Evolutionary conservation across 2,888 invertebrate species (phyloP), one percentile per base, ranked within the genome.

Genomic region (Clistopyga incitator): DNA sequence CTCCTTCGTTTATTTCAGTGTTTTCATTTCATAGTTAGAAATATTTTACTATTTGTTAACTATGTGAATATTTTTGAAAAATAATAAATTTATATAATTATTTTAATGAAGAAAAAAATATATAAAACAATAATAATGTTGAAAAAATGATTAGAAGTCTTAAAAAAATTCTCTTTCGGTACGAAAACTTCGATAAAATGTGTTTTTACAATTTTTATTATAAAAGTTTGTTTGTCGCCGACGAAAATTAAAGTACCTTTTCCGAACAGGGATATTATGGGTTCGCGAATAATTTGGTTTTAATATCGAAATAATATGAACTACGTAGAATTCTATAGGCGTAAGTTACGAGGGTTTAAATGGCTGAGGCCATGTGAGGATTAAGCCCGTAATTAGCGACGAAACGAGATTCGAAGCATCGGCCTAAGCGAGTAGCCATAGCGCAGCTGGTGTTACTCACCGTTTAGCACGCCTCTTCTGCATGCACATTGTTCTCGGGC

Each of bases 401-500:
- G 47, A 47, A 47, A 67, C 47, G 67, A 67, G 42, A 25, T 23
- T 67, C 47, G 67, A 67, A 67, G 67, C 67, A 25, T 47, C 23
- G 25, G n/a, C 67, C 47, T 25, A 42, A 67, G 42, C 67, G 47
- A 25, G 42, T 23, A 67, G 67, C 45, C 25, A 25, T 67, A 45
- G 47, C 25, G 20, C 64, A 64, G 67, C 67, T 25, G 67, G 47
- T 45, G 25, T 47, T 47, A 25, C 20, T 23, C 45, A 45, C 64
- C 64, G 23, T 45, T 38, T 45, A 25, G 47, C 6, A 8, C 23
- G 47, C 67, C 67, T 67, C 67, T 67, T 67, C 25, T 47, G 67
- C 67, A 67, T 67, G 67, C 45, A 67, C 67, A 67, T 67, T 67
- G 67, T 67, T 67, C 47, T 45, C 25, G 15, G 67, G 47, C 67